Conservation (phyloP, 92 coral and sea anemone species). For the Epizoanthus stellaris region DNA sequence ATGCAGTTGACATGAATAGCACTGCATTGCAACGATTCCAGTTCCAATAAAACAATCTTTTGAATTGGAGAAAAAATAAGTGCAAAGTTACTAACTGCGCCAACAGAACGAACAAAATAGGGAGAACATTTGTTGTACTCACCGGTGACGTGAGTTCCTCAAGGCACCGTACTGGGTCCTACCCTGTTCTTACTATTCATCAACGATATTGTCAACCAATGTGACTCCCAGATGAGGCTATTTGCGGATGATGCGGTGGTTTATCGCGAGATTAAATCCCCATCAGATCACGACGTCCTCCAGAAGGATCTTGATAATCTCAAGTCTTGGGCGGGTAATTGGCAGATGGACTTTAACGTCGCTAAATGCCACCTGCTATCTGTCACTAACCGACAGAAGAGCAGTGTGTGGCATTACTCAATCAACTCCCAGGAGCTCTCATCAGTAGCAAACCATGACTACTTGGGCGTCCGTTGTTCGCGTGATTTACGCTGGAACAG, state of each 20-base stretch:
- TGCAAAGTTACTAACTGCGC: neutral
- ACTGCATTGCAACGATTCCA: no score
- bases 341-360: neutral
- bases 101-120: neutral
- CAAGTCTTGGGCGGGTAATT: no score
- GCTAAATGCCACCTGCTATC: neutral
- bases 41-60: neutral
- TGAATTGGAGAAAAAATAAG: conserved; percentile 2
- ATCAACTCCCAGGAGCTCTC: conserved; percentile 3
- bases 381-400: conserved; percentile 4
- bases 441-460: neutral
- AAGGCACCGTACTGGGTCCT: neutral
- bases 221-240: neutral
- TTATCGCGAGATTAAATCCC: no score
- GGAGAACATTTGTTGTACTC: neutral
- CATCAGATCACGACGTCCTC: no score
- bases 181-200: neutral
- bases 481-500: neutral
- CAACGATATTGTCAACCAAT: neutral
- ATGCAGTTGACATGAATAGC: no score
- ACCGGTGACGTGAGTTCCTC: neutral
- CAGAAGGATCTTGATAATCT: no score
- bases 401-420: neutral
- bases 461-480: no score
- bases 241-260: no score